Evolutionary conservation across 2,888 invertebrate genomes (phyloP), one percentile per base, ranked within the genome.

Genomic region (Notocelia uddmanniana): DNA sequence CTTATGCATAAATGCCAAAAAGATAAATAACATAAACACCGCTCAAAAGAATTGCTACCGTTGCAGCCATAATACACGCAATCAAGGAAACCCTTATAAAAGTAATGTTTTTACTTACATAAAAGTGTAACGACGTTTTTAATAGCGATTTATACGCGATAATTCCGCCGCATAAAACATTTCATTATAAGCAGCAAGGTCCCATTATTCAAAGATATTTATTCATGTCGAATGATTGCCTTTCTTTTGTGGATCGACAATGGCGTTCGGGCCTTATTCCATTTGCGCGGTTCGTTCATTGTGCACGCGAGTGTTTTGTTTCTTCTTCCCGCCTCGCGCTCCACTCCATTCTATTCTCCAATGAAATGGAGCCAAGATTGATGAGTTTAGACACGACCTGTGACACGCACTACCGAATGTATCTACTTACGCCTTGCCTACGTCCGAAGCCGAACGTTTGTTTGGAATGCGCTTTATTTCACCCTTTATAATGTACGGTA

Each of bases 161-260:
- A 91, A 92, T 89, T 88, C 82, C 85, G 81, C 89, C 89, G 91
- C 91, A 90, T 91, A 90, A 92, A 92, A 92, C 90, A 91, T 93
- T 93, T 91, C 89, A 92, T 89, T 93, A 90, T 86, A 88, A 83
- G 89, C 90, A 87, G 84, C 83, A 85, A 81, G 83, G 85, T 82
- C 80, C 88, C 88, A 93, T 93, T 93, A 93, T 90, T 93, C 92
- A 91, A 91, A 92, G 90, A 93, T 92, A 91, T 92, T 92, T 92
- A 93, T 93, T 93, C 92, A 92, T 91, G 93, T 92, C 92, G 91
- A 93, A 91, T 91, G 92, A 93, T 93, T 91, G 89, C 93, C 90
- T 93, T 92, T 92, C 92, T 89, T 93, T 93, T 93, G 93, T 93
- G 88, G 79, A 85, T 86, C 86, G 86, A 93, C 93, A 93, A 93